Evolutionary conservation across 2,113 vertebrate species (phyloP), one percentile per base, ranked within the genome.

Genomic region (Enhydra lutris): DNA sequence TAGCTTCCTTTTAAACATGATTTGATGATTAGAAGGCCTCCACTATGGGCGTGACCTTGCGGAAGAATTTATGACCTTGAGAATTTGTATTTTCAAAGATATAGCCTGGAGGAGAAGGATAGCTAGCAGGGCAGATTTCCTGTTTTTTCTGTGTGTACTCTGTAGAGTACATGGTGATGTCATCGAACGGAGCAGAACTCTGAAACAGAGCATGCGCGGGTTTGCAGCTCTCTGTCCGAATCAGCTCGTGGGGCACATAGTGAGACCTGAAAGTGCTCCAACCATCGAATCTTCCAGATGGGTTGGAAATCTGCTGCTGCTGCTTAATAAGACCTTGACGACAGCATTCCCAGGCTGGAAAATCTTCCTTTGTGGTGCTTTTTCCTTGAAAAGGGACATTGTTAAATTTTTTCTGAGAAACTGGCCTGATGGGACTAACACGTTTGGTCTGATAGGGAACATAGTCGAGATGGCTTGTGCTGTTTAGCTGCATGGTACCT

Each of bases 181-280:
- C 97, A 47, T 98, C 98, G 91, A 99, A 98, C 8, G 98, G 99
- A 59, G 24, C 95, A 0, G 97, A 84, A 11, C 81, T 98, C 31
- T 79, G 81, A 39, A 97, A 1, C 3, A 98, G 21, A 3, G 85
- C 21, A 0, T 74, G 71, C 10, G 74, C 23, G 18, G 99, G 99
- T 97, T 98, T 99, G 98, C 96, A 99, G 76, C 99, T 99, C 80
- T 76, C 82, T 9, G 92, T 96, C 42, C 98, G 99, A 55, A 97
- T 95, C 65, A 98, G 84, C 59, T 97, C 94, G 80, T 99, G 99
- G 3, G 98, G 99, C 92, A 97, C 31, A 36, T 98, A 99, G 96
- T 99, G 99, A 84, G 98, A 98, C 92, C 98, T 98, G 98, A 99
- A 99, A 4, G 99, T 99, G 79, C 99, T 99, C 97, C 99, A 94